Evolutionary conservation across 2,113 vertebrate species (phyloP), one percentile per base, ranked within the genome.

Genomic region (Girardinichthys multiradiatus): DNA sequence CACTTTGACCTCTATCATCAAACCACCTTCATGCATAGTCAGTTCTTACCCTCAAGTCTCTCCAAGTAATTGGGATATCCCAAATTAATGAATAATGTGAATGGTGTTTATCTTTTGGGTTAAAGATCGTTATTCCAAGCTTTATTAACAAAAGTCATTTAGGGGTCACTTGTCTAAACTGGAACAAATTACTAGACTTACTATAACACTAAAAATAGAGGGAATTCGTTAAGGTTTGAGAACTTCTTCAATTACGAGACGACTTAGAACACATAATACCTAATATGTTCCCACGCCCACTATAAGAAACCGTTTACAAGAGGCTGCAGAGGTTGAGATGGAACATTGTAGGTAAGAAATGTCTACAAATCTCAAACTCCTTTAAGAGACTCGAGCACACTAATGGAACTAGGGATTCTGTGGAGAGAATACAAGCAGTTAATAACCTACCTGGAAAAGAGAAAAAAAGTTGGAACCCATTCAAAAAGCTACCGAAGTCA

Each of bases 1-100:
- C 89, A 72, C 80, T 80, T 51, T 89, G 86, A 92, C 90, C 92
- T 93, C 87, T 60, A 82, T 79, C 87, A 74, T 75, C 80, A 68
- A 77, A 70, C 67, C 61, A 76, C 76, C 76, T 80, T 81, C 83
- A 79, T 85, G 70, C 75, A 86, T 77, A 86, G 66, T 78, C 80
- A 77, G 65, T 71, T 59, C 58, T 66, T 13, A 48, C 37, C 37
- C 68, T 45, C 42, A 24, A 64, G 72, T 64, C 61, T 39, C 57
- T 61, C 19, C 59, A 24, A 76, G 76, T 77, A 76, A 79, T 62
- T 65, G 79, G 77, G 72, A 57, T 81, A 77, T 80, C 76, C 68
- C 78, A 60, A 70, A 80, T 54, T 79, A 71, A 76, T 26, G 30
- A 51, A 30, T 17, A 72, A 68, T 79, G 4, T 26, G 74, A 27